Percentiles rank a stretch among this genome's conserved stretches.
These are phyloP conservation scores for Aphidius ervi DNA, from an alignment of 1,140 invertebrate species.

Conservation along the genomic window DNA sequence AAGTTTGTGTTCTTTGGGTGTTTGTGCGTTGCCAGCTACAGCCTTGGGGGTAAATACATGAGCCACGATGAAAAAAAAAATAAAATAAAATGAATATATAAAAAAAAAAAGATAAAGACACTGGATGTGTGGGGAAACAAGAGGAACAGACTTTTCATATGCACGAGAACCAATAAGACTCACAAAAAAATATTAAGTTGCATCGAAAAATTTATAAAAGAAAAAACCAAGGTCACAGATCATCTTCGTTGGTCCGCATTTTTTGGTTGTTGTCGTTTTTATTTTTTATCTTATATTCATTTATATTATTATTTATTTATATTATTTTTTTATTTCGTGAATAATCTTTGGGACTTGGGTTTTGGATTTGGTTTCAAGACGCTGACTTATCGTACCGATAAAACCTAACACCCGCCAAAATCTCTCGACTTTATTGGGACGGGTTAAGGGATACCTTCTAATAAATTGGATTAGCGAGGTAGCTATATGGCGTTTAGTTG, in stretches of 20 bases:
- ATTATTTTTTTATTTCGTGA: conserved; percentile 2
- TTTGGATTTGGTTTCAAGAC: conserved; percentile 25
- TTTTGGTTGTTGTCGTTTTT: conserved; percentile 12
- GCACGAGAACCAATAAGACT: conserved; percentile 8
- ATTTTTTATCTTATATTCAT: conserved; percentile 2
- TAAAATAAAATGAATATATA: no score
- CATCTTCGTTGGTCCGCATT: conserved; percentile 11
- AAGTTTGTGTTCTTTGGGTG: conserved; percentile 9
- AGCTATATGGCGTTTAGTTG: conserved; percentile 16
- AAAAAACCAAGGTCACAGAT: no score
- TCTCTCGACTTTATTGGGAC: conserved; percentile 11
- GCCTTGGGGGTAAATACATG: no score
- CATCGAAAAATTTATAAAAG: conserved; percentile 27
- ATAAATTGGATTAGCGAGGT: conserved; percentile 25
- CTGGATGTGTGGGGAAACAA: conserved; percentile 23
- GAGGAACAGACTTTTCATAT: conserved; percentile 27
- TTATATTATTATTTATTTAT: not conserved
- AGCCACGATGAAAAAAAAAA: not conserved
- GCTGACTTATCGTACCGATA: conserved; percentile 26
- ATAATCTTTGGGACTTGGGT: not conserved
- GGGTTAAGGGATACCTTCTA: conserved; percentile 37
- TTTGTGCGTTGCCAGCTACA: no score
- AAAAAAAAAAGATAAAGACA: not conserved
- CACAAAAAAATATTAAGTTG: conserved; percentile 42
- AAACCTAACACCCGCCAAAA: conserved; percentile 44